phyloP scores from a whole-genome alignment of 1,140 invertebrate genomes.

The Sycobia sp. region DNA sequence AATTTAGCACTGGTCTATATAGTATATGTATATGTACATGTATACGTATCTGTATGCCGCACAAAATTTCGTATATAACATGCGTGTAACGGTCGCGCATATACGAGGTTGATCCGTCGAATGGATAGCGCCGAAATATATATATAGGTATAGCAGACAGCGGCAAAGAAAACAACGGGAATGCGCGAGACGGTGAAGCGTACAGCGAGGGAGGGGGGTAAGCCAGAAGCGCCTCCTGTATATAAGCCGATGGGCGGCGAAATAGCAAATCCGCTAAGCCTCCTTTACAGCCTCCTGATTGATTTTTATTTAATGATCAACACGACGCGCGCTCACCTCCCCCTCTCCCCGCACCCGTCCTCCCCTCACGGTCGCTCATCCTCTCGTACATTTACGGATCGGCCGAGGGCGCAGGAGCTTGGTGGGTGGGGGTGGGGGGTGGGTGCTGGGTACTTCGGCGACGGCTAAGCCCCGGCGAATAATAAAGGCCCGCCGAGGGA shows the following conservation, averaged over 20 bases:
- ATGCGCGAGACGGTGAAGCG: too few relatives aligned
- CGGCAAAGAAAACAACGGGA: too few relatives aligned
- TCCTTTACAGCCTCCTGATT: slow-evolving; percentile 60
- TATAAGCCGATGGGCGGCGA: slow-evolving; percentile 54
- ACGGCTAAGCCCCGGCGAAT: slow-evolving; percentile 52
- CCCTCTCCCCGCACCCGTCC: too few relatives aligned
- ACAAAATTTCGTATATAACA: too few relatives aligned
- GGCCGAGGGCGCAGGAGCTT: slow-evolving; percentile 28
- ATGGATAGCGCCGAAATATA: too few relatives aligned
- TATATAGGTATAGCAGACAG: too few relatives aligned
- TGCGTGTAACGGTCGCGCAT: too few relatives aligned
- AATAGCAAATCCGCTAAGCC: slow-evolving; percentile 62
- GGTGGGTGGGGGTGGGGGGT: slow-evolving; percentile 18
- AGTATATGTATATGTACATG: too few relatives aligned
- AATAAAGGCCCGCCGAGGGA: slow-evolving; percentile 43
- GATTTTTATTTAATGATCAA: slow-evolving; percentile 65
- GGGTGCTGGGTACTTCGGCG: slow-evolving; percentile 25
- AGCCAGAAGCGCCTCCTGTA: not conserved
- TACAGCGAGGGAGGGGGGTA: too few relatives aligned
- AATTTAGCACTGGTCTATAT: slow-evolving; percentile 29
- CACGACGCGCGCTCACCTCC: slow-evolving; percentile 37
- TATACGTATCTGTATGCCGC: too few relatives aligned
- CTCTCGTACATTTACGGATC: slow-evolving; percentile 55
- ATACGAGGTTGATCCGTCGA: too few relatives aligned
- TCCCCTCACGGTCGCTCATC: too few relatives aligned